Conservation (phyloP, 2,888 invertebrate species). For the Crossocerus cetratus region DNA sequence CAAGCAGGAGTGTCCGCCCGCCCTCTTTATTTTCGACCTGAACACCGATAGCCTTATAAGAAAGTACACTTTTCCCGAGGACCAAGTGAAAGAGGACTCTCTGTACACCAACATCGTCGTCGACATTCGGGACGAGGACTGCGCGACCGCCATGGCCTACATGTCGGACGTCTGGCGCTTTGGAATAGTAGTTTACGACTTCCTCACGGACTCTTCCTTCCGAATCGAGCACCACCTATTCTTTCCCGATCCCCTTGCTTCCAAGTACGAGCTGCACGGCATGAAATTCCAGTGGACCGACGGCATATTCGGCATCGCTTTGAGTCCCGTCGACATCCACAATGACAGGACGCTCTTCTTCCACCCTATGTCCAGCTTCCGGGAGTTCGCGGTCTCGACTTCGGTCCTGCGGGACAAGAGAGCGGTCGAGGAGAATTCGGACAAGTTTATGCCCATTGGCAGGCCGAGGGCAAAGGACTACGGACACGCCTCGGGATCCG, state of each 20-base stretch:
- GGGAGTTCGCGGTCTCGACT: slow-evolving; percentile 86
- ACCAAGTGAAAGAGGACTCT: slow-evolving; percentile 83
- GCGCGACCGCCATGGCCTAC: slow-evolving; percentile 83
- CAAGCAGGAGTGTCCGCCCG: slow-evolving; percentile 85
- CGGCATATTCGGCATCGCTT: slow-evolving; percentile 86
- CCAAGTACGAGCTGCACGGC: slow-evolving; percentile 84
- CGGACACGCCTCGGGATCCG: slow-evolving; percentile 87
- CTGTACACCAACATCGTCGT: slow-evolving; percentile 84
- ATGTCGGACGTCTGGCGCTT: slow-evolving; percentile 85
- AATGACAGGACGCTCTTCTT: slow-evolving; percentile 85
- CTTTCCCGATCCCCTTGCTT: slow-evolving; percentile 85
- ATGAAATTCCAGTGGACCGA: slow-evolving; percentile 90
- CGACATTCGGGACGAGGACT: slow-evolving; percentile 80
- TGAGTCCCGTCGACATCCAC: slow-evolving; percentile 80
- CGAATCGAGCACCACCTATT: slow-evolving; percentile 84
- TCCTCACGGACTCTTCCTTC: slow-evolving; percentile 81
- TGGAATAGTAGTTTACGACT: slow-evolving; percentile 82
- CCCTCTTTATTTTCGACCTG: slow-evolving; percentile 86
- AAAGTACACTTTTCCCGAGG: slow-evolving; percentile 82
- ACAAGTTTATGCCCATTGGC: slow-evolving; percentile 72
- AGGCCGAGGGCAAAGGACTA: slow-evolving; percentile 73
- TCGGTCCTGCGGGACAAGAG: slow-evolving; percentile 82
- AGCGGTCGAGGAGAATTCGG: slow-evolving; percentile 63
- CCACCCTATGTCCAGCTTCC: slow-evolving; percentile 89
- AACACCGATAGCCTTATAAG: slow-evolving; percentile 81